A percentile compares a stretch with the other conserved stretches of the same genome.
Conservation (phyloP, 2,888 invertebrate genomes). For the Sminthurides aquaticus region DNA sequence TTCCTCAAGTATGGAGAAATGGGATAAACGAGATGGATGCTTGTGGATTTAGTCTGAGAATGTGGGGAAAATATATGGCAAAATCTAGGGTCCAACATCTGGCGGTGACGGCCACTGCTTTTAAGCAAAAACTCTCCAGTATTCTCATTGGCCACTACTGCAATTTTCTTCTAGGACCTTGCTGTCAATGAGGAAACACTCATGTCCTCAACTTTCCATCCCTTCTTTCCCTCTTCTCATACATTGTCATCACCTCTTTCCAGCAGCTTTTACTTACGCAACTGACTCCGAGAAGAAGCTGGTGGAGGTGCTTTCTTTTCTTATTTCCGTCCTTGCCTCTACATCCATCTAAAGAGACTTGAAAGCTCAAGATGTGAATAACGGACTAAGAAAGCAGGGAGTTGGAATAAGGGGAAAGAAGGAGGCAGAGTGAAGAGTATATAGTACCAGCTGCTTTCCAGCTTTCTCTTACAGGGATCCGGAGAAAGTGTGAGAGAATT, state of each 20-base stretch:
- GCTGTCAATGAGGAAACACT: slow-evolving; percentile 24
- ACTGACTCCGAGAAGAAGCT: neutral
- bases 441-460: too few species aligned
- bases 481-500: too few species aligned
- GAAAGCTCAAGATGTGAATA: too few species aligned
- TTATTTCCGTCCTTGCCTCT: neutral
- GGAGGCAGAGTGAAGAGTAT: too few species aligned
- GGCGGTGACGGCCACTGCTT: slow-evolving; percentile 41
- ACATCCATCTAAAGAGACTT: neutral
- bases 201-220: neutral
- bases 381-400: too few species aligned
- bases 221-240: neutral
- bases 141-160: slow-evolving; percentile 30
- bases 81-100: slow-evolving; percentile 40
- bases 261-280: neutral
- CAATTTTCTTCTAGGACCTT: slow-evolving; percentile 31
- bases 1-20: neutral
- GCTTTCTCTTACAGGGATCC: too few species aligned
- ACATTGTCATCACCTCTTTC: too few species aligned
- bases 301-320: neutral
- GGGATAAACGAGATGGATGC: neutral
- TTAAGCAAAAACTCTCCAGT: slow-evolving; percentile 36
- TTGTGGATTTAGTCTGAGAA: slow-evolving; percentile 4
- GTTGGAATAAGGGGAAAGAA: too few species aligned
- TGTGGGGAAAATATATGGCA: slow-evolving; percentile 22